Evolutionary conservation across 30 jellyfish, hydroid and myxozoan genomes (phyloP), one percentile per base, ranked within the genome.

Genomic region (Aurelia coerulea): DNA sequence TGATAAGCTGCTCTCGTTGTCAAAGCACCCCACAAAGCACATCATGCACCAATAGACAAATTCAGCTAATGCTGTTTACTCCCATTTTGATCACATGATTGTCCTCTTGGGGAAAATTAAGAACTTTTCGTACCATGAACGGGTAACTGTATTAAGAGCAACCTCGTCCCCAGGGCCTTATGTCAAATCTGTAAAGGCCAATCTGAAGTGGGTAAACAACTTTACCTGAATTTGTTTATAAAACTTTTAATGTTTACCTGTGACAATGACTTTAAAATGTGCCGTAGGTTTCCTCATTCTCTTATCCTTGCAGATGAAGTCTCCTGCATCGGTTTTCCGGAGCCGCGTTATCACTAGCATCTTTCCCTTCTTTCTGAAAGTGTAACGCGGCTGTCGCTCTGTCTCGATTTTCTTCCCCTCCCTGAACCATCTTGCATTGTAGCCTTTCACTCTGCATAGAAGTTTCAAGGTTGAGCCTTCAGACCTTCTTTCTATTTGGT

Each of bases 251-350:
- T n/a, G 2, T 69, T 10, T 42, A 84, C 93, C 93, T 60, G 15
- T 84, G 0, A 84, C 88, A 10, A 72, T 69, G 33, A 84, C 87
- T 4, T 76, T 84, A 68, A 72, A 73, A 5, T 23, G 74, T 19
- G 50, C 65, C 32, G 50, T 59, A 2, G 42, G 63, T 59, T 49
- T 62, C 78, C 56, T 84, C 58, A 78, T 41, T 5, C 14, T 32
- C 3, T 68, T 33, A 42, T 72, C 77, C 51, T 74, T 73, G 65
- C 87, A 84, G 16, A 63, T 54, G 62, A 72, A 84, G 10, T 17
- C 50, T 19, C 93, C 93, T 1, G 93, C 68, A 34, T 84, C 88
- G 1, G 83, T 37, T 42, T 62, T 60, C 35, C 23, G 74, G 0
- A 74, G 3, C 9, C 56, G 54, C 14, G 15, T 29, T 2, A 84